Evolutionary conservation across 2,888 invertebrate species (phyloP), one percentile per base, ranked within the genome.

Genomic region (Ormyrus labotus): DNA sequence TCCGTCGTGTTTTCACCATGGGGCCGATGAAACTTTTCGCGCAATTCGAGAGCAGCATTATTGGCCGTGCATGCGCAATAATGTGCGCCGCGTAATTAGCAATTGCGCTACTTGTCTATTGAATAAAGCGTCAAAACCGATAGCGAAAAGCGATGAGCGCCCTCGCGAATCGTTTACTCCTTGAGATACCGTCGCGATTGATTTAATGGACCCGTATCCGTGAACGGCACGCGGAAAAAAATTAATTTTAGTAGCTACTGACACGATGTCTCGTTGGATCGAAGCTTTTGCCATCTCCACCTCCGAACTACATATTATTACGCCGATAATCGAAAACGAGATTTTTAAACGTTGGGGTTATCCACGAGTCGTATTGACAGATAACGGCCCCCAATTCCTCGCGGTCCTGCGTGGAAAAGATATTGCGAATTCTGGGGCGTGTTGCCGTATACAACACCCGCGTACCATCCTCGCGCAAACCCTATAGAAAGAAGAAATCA

Each of bases 321-420:
- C 61, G 3, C 61, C 61, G 8, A 19, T 61, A 3, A 10, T 64
- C 7, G 48, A 64, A 11, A 47, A 11, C n/a, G 64, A 47, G 5
- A 13, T 64, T 5, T 64, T 64, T n/a, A 48, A 6, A 7, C 48
- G 48, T 10, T 64, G 64, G 64, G 48, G 47, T 48, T 64, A 64
- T 48, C 48, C 64, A 10, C 64, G 64, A 11, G 11, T 11, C 5
- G 47, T 5, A 47, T 64, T n/a, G 48, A 6, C 11, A 48, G 13
- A 64, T 7, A 64, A 64, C 11, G 48, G n/a, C 8, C 65, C 65
- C 4, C 65, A 65, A 13, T 65, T 65, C 51, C 65, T 13, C 13
- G 50, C 10, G 50, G 51, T 7, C 0, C 19, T 5, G 9, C 65
- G 0, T 65, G 65, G 51, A 11, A 65, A 50, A n/a, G 7, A 9